Evolutionary conservation across 1,140 invertebrate genomes (phyloP).

Genomic region (Pseudobourletiella spinata): DNA sequence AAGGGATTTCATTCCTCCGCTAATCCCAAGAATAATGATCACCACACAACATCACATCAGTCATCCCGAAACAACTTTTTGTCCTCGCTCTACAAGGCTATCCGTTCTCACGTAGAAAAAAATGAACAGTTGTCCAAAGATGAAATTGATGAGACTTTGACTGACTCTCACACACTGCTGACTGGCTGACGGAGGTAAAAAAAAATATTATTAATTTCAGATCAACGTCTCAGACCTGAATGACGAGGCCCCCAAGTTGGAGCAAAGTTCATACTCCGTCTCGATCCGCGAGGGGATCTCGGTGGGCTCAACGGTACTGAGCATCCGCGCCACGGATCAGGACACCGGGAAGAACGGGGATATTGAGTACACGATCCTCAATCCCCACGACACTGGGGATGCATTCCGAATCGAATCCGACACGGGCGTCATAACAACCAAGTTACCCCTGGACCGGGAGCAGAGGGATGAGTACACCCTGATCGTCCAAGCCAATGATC

Average conservation of each 20-base stretch:
- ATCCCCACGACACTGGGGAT: slow-evolving; percentile 46
- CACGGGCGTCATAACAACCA: slow-evolving; percentile 73
- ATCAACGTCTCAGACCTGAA: slow-evolving; percentile 88
- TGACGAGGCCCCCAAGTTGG: slow-evolving; percentile 85
- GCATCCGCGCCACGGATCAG: slow-evolving; percentile 81
- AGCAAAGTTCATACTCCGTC: slow-evolving; percentile 68
- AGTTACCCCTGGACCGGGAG: slow-evolving; percentile 77
- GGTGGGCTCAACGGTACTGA: slow-evolving; percentile 79
- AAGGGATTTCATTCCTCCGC: no score
- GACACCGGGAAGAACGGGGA: slow-evolving; percentile 76
- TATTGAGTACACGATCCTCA: slow-evolving; percentile 45
- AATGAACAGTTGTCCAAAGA: no score
- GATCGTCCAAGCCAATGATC: slow-evolving; percentile 67
- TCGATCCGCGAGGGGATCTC: slow-evolving; percentile 72
- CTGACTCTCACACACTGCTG: no score
- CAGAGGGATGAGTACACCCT: slow-evolving; percentile 75
- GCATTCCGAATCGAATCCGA: slow-evolving; percentile 70
- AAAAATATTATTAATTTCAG: slow-evolving; percentile 40
- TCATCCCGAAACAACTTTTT: no score
- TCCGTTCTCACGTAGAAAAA: no score
- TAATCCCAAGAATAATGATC: no score
- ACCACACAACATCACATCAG: no score
- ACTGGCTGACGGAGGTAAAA: not conserved
- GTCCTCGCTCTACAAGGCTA: not conserved
- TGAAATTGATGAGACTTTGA: no score